A percentile compares a stretch with the other conserved stretches of the same genome.
Evolutionary conservation across 2,888 invertebrate species (phyloP).

Genomic region (Mythimna lalbum): DNA sequence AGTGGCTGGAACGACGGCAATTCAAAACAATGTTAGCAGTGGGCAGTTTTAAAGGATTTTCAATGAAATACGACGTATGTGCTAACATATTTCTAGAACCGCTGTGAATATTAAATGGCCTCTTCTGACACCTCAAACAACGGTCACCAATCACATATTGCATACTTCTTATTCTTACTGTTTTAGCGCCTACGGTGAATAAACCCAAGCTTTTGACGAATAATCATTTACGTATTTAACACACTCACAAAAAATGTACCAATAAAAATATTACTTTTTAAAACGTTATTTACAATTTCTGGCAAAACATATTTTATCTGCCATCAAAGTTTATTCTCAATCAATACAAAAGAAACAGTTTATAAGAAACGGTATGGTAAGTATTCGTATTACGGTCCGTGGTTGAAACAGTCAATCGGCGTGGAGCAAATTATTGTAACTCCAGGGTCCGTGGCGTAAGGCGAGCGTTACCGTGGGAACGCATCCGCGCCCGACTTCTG

Average conservation of each 20-base stretch:
- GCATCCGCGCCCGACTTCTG: conserved; percentile 72
- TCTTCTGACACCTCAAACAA: conserved; percentile 53
- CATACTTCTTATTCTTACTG: conserved; percentile 17
- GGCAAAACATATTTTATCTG: neutral
- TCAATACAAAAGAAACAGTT: conserved; percentile 28
- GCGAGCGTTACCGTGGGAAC: conserved; percentile 84
- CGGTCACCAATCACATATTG: conserved; percentile 45
- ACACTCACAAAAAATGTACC: neutral
- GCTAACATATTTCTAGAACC: conserved; percentile 67
- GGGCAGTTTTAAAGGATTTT: conserved; percentile 72
- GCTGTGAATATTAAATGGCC: conserved; percentile 66
- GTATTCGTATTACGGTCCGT: conserved; percentile 43
- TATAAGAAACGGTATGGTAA: conserved; percentile 26
- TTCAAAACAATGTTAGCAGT: conserved; percentile 81
- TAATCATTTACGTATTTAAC: neutral
- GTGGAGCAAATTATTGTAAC: conserved; percentile 79
- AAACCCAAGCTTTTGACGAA: neutral
- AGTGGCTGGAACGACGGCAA: conserved; percentile 74
- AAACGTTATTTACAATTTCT: neutral
- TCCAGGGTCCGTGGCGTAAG: conserved; percentile 72
- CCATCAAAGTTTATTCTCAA: neutral
- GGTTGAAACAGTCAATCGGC: conserved; percentile 73
- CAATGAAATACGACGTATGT: conserved; percentile 73
- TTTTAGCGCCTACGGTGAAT: conserved; percentile 11
- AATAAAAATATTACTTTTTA: neutral